Conservation (phyloP, 2,113 vertebrate species). For the Pantherophis guttatus region DNA sequence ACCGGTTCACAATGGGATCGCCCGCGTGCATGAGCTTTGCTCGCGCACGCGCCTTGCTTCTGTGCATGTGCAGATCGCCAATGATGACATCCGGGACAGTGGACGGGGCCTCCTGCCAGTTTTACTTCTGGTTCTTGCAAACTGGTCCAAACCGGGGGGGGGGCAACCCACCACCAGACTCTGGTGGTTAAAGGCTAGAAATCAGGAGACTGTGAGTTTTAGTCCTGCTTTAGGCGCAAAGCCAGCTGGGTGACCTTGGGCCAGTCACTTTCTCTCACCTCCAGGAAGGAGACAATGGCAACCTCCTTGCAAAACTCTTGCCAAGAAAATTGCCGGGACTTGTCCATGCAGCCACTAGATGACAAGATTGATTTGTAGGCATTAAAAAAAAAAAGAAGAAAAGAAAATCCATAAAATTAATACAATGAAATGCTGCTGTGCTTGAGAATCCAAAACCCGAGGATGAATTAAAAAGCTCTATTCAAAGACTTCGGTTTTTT, state of each 20-base stretch:
- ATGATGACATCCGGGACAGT: no score
- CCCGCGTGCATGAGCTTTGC: no score
- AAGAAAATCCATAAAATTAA: not conserved
- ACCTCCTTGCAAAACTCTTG: not conserved
- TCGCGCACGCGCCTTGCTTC: no score
- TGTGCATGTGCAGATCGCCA: no score
- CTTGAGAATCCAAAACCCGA: not conserved
- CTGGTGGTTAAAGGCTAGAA: not conserved
- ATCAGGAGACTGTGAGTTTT: not conserved
- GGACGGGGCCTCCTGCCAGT: no score
- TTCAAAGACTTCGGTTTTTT: not conserved
- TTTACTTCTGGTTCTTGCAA: no score
- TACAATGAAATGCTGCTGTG: not conserved
- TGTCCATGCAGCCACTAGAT: not conserved
- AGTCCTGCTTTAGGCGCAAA: not conserved
- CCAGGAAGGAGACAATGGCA: not conserved
- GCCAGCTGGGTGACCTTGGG: not conserved
- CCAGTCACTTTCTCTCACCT: not conserved
- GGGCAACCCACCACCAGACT: no score
- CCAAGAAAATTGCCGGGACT: not conserved
- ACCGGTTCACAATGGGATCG: no score
- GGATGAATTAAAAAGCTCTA: not conserved
- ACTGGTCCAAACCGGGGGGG: no score
- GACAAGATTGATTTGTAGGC: not conserved
- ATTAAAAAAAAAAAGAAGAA: not conserved